phyloP scores from a whole-genome alignment of 2,113 vertebrate genomes.

The Ciconia boyciana region DNA sequence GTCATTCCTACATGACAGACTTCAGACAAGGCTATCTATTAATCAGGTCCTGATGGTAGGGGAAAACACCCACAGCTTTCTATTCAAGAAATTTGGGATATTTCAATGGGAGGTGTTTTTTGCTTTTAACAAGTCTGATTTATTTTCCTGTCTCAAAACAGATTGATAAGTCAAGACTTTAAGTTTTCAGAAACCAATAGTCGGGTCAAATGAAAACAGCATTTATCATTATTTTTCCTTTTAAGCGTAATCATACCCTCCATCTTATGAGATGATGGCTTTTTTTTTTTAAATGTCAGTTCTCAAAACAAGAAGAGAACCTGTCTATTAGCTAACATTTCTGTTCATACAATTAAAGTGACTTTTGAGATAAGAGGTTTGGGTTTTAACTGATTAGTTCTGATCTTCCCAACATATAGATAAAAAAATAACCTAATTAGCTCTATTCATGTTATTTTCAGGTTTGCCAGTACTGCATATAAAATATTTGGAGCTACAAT shows the following conservation, averaged over 20 bases:
- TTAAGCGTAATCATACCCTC: background rate
- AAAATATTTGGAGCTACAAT: background rate
- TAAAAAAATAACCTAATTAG: background rate
- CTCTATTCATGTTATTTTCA: background rate
- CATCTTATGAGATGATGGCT: background rate
- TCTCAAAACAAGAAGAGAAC: background rate
- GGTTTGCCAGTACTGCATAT: background rate
- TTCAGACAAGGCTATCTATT: background rate
- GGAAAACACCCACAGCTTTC: background rate
- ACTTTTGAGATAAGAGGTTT: background rate
- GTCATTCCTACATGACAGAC: background rate
- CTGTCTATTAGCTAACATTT: background rate
- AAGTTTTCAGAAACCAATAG: background rate
- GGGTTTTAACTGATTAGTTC: background rate
- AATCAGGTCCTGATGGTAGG: background rate
- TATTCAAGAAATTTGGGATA: background rate
- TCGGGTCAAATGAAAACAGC: background rate
- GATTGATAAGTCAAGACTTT: background rate
- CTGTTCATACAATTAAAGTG: background rate
- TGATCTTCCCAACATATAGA: background rate
- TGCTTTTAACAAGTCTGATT: background rate
- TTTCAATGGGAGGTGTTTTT: background rate
- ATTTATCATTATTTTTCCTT: background rate
- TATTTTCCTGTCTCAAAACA: background rate
- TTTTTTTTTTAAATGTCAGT: background rate